A percentile compares a stretch with the other conserved stretches of the same genome.
These are phyloP conservation scores for Oscheius sp. DNA, from an alignment of 2,888 invertebrate species.

Conservation along the genomic window DNA sequence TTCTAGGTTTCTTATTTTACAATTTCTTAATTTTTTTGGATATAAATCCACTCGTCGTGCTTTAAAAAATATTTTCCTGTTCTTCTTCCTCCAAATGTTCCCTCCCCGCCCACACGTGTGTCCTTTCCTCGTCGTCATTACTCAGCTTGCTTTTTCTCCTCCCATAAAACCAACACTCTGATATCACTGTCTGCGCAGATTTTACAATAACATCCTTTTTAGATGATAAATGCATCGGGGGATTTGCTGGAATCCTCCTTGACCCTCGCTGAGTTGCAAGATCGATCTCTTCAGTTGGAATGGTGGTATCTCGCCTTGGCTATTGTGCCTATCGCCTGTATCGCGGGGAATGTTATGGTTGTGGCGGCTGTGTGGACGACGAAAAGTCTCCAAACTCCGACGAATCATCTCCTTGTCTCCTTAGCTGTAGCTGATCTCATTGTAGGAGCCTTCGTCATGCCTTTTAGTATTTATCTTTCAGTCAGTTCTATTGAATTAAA, in stretches of 20 bases:
- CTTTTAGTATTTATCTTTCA: constrained; percentile 68
- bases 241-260: constrained; percentile 36
- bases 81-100: too few relatives aligned
- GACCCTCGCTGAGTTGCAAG: constrained; percentile 39
- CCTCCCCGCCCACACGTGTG: too few relatives aligned
- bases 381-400: constrained; percentile 67
- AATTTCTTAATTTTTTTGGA: background rate
- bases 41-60: too few relatives aligned
- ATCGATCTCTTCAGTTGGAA: constrained; percentile 39
- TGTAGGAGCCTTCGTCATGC: constrained; percentile 68
- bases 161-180: background rate
- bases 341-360: constrained; percentile 63
- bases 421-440: constrained; percentile 68
- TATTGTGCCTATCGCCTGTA: constrained; percentile 52
- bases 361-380: constrained; percentile 68
- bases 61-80: too few relatives aligned
- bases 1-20: too few relatives aligned
- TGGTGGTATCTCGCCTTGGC: constrained; percentile 48
- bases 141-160: too few relatives aligned
- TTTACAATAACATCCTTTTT: background rate
- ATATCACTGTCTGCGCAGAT: background rate
- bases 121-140: too few relatives aligned
- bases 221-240: constrained; percentile 27
- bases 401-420: constrained; percentile 62
- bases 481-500: constrained; percentile 39